These are phyloP conservation scores for Emmelina monodactyla DNA, from an alignment of 2,888 invertebrate species.

Conservation along the genomic window DNA sequence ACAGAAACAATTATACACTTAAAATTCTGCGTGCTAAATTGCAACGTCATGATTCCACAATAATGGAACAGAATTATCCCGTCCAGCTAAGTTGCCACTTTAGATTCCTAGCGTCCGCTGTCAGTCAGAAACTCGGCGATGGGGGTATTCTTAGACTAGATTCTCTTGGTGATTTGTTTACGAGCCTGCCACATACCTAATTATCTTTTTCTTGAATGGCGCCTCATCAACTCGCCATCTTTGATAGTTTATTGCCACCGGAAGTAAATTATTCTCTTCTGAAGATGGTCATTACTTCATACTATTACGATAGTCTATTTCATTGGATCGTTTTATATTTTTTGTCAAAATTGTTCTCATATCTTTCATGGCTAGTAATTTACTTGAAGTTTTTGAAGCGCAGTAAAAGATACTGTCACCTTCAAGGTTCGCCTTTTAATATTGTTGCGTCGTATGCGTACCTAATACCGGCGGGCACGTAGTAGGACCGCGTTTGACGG, in stretches of 20 bases:
- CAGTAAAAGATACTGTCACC: too few species aligned
- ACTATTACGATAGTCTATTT: too few species aligned
- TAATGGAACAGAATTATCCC: constrained; percentile 21
- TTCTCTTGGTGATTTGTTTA: constrained; percentile 33
- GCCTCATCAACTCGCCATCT: constrained; percentile 12
- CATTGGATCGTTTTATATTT: too few species aligned
- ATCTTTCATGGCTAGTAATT: too few species aligned
- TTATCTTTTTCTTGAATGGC: constrained; percentile 34
- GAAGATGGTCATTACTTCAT: neutral
- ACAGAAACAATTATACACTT: constrained; percentile 21
- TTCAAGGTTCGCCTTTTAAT: too few species aligned
- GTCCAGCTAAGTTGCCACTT: constrained; percentile 35
- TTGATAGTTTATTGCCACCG: constrained; percentile 7
- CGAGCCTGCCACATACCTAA: constrained; percentile 22
- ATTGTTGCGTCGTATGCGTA: constrained; percentile 11
- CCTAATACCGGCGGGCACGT: constrained; percentile 13
- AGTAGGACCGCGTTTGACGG: constrained; percentile 45
- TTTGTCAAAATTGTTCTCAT: too few species aligned
- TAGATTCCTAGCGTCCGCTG: constrained; percentile 35
- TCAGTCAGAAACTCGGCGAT: constrained; percentile 25
- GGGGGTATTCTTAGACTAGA: constrained; percentile 24
- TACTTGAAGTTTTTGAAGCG: too few species aligned
- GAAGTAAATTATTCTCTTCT: neutral
- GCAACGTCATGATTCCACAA: constrained; percentile 24
- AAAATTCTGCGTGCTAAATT: constrained; percentile 21